Conservation (phyloP, 2,113 vertebrate genomes). For the Castor canadensis region DNA sequence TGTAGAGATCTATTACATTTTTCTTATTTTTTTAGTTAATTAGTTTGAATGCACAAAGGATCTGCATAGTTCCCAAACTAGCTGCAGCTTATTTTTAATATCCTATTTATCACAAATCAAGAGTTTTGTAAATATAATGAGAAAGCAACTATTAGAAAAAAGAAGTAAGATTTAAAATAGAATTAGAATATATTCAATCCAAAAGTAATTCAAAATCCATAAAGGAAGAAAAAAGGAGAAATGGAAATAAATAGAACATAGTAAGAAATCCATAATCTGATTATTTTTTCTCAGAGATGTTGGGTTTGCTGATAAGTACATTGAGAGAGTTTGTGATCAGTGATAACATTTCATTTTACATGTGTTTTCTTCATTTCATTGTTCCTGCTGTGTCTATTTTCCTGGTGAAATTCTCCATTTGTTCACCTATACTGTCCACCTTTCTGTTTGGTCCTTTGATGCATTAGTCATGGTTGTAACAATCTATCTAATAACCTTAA, state of each 20-base stretch:
- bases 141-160: not conserved
- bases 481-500: not conserved
- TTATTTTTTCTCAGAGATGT: not conserved
- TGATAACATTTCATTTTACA: not conserved
- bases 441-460: not conserved
- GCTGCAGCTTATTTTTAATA: not conserved
- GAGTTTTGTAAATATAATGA: conserved; percentile 21
- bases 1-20: not conserved
- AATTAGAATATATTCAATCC: too few relatives aligned
- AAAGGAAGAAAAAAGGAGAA: too few relatives aligned
- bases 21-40: not conserved
- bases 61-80: not conserved
- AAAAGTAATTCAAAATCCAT: too few relatives aligned
- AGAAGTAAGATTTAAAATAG: not conserved
- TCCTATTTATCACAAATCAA: not conserved
- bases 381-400: not conserved
- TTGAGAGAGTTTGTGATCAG: not conserved
- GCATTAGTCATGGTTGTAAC: not conserved
- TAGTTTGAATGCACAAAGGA: not conserved
- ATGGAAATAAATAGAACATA: too few relatives aligned
- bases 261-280: too few relatives aligned
- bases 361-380: not conserved
- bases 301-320: not conserved
- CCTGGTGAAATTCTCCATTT: not conserved
- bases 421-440: not conserved